A percentile compares a stretch with the other conserved stretches of the same genome.
Evolutionary conservation across 2,113 vertebrate species (phyloP).

Genomic region (Promerops cafer): DNA sequence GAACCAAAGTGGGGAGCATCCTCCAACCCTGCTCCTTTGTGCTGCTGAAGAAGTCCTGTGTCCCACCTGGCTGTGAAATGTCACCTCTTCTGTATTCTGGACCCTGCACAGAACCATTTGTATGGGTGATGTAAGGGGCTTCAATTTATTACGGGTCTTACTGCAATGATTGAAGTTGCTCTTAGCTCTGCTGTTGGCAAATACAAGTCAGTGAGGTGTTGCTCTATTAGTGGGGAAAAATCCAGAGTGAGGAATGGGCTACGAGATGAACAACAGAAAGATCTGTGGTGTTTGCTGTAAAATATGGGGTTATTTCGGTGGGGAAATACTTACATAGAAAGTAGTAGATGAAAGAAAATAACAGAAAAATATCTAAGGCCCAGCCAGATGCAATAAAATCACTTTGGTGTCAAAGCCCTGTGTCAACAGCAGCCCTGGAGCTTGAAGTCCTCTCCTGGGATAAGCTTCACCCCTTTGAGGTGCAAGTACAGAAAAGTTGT

Average conservation of each 20-base stretch:
- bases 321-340: background rate
- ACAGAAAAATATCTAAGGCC: background rate
- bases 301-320: background rate
- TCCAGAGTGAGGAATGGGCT: background rate
- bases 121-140: rapidly evolving
- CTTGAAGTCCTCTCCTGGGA: background rate
- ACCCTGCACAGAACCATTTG: background rate
- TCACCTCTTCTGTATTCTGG: background rate
- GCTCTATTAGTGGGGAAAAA: background rate
- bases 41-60: rapidly evolving
- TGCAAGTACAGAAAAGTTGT: background rate
- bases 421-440: background rate
- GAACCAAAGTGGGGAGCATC: background rate
- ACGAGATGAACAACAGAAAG: background rate
- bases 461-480: background rate
- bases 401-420: background rate
- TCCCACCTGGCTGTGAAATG: background rate
- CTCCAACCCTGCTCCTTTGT: background rate
- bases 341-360: background rate
- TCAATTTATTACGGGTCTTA: background rate
- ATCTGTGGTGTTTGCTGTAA: background rate
- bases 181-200: background rate
- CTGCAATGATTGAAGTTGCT: background rate
- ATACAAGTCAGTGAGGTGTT: background rate
- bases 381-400: background rate